These are phyloP conservation scores for Vireo altiloquus DNA, from an alignment of 2,113 vertebrate genomes.

Conservation along the genomic window DNA sequence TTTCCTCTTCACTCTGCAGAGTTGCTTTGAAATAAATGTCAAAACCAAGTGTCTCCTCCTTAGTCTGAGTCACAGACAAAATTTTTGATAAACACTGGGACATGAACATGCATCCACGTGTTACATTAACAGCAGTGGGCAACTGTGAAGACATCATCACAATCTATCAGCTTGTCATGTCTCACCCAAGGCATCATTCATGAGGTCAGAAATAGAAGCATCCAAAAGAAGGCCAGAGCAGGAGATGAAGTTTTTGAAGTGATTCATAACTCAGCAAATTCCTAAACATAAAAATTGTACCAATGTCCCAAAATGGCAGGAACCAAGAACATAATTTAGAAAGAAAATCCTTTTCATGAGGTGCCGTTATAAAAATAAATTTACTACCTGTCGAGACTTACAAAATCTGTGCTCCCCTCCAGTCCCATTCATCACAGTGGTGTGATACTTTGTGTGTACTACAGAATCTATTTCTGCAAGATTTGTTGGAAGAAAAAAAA, in stretches of 20 bases:
- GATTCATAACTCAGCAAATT: background rate
- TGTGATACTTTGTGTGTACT: background rate
- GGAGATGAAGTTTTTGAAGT: background rate
- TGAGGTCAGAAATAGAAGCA: background rate
- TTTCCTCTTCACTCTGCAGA: background rate
- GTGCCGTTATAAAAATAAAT: background rate
- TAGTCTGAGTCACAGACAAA: background rate
- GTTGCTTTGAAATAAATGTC: background rate
- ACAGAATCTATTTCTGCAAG: background rate
- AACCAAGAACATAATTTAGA: background rate
- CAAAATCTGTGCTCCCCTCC: background rate
- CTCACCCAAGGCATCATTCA: background rate
- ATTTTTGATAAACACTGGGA: background rate
- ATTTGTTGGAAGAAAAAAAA: background rate
- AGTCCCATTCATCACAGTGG: background rate
- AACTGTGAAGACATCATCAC: background rate
- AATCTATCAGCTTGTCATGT: background rate
- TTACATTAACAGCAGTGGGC: background rate
- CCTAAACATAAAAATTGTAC: background rate
- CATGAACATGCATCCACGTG: rapidly evolving
- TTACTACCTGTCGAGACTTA: background rate
- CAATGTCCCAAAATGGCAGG: background rate
- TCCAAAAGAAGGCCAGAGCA: background rate
- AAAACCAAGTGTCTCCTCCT: background rate
- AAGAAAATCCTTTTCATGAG: background rate